A percentile compares a stretch with the other conserved stretches of the same genome.
phyloP scores from a whole-genome alignment of 2,888 invertebrate genomes.

The Lepeophtheirus nordmannii region DNA sequence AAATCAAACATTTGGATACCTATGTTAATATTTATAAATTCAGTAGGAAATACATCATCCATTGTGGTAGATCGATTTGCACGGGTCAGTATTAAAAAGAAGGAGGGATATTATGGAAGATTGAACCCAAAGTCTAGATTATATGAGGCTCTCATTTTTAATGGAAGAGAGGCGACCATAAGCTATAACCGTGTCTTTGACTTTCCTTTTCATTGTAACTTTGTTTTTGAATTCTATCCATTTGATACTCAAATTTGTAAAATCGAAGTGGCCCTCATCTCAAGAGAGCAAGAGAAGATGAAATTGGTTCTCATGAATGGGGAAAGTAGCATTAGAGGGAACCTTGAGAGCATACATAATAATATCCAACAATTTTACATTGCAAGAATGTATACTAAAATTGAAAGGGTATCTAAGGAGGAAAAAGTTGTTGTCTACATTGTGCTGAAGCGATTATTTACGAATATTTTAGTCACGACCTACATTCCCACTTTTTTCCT shows the following conservation, averaged over 20 bases:
- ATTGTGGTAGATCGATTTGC: not conserved
- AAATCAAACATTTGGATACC: not conserved
- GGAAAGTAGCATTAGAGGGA: not conserved
- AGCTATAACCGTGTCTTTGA: not conserved
- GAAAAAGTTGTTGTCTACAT: not conserved
- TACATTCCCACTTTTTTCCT: slow-evolving; percentile 8
- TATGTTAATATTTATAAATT: not conserved
- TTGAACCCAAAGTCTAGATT: not conserved
- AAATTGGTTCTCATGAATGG: not conserved
- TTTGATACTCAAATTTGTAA: slow-evolving; percentile 17
- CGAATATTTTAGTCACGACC: slow-evolving; percentile 1
- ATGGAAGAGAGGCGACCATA: not conserved
- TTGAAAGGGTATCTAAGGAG: not conserved
- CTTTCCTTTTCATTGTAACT: not conserved
- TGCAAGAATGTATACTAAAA: not conserved
- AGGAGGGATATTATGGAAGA: not conserved
- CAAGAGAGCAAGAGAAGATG: not conserved
- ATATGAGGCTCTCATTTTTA: not conserved
- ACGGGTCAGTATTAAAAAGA: not conserved
- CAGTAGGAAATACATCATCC: not conserved
- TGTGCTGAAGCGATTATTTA: not conserved
- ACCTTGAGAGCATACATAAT: not conserved
- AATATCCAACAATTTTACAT: not conserved
- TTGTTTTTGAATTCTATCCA: not conserved
- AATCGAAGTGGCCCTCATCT: not conserved